These are phyloP conservation scores for Euura lappo DNA, from an alignment of 1,140 invertebrate genomes.

Conservation along the genomic window DNA sequence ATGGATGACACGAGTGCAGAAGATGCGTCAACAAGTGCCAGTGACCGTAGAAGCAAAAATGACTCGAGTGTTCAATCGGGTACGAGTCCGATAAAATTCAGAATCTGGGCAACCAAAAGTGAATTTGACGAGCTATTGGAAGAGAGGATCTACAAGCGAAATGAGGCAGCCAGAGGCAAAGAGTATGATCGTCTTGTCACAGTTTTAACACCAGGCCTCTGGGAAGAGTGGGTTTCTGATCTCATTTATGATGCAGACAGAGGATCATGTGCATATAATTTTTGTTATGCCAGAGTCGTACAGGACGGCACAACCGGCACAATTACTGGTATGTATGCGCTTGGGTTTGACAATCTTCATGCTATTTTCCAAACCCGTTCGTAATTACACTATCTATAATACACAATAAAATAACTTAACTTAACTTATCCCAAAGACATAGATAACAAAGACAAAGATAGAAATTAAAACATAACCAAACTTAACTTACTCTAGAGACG, in stretches of 20 bases:
- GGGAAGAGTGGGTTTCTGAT: not conserved
- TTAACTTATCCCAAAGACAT: no score
- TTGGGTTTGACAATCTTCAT: no score
- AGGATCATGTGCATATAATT: not conserved
- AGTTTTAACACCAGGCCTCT: not conserved
- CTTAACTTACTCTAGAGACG: no score
- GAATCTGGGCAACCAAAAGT: not conserved
- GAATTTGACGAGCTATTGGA: not conserved
- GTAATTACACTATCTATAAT: no score
- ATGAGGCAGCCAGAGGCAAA: not conserved
- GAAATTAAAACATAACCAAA: no score
- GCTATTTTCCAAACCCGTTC: no score
- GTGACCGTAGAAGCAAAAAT: not conserved
- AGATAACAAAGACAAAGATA: no score
- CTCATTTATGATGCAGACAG: not conserved
- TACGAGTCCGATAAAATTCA: not conserved
- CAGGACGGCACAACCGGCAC: not conserved
- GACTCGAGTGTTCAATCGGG: not conserved
- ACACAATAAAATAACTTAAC: no score
- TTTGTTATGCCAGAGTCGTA: not conserved
- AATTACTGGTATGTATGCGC: not conserved
- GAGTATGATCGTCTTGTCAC: not conserved
- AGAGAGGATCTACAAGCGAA: not conserved
- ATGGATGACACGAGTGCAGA: conserved; percentile 10
- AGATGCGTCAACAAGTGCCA: not conserved